Evolutionary conservation across 2,888 invertebrate species (phyloP), one percentile per base, ranked within the genome.

Genomic region (Coremacera marginata): DNA sequence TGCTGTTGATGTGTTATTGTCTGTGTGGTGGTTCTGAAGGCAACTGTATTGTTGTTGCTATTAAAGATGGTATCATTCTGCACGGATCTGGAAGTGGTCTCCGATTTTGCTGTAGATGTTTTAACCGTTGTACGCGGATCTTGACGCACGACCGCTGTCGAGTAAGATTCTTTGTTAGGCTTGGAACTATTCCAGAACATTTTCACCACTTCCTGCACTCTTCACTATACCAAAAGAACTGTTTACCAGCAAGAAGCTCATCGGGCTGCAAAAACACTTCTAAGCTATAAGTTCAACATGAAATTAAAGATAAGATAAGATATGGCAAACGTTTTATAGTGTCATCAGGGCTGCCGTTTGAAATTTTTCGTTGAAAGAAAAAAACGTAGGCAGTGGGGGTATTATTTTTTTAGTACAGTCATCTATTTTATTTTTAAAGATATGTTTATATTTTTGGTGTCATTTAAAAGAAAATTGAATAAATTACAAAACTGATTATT

Each of bases 1-100:
- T 82, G 79, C 74, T 87, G 85, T 0, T 82, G 83, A 80, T 86
- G 86, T 81, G 86, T 88, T 82, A 88, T 86, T 77, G 88, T 87
- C 76, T 84, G 85, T 37, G 83, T 82, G 63, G 87, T 87, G 31
- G 86, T 82, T 25, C 77, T 80, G 27, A 79, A 84, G 14, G 83
- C 86, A 2, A 86, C 82, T 5, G 83, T 87, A 4, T 84, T 84
- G 9, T 82, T 84, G 65, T 85, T 84, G 37, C 78, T 83, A 78
- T 87, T 83, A 70, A 84, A 81, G 75, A 86, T 85, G 1, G 87
- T 87, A 0, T 86, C 84, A 70, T 84, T 88, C 68, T 86, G 84
- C 67, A 85, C 84, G 1, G 85, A 84, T 4, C 86, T 87, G 49
- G 86, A 85, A 22, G 84, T 88, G 9, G 85, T 85, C 73, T 83